These are phyloP conservation scores for Amblyornis subalaris DNA, from an alignment of 2,113 vertebrate species.

Conservation along the genomic window DNA sequence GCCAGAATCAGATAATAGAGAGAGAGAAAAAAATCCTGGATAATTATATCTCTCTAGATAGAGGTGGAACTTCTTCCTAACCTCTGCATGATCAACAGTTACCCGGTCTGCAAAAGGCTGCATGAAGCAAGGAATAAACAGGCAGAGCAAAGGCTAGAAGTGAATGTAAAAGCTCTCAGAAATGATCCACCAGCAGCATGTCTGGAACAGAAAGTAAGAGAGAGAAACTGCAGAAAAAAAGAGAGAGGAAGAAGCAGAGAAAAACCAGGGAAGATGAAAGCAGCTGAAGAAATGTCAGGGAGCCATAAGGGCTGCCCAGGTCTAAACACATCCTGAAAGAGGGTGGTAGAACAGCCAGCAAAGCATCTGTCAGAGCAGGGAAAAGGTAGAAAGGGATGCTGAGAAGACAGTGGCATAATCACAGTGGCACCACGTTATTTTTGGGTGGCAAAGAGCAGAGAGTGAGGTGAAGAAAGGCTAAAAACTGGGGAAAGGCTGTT, in stretches of 20 bases:
- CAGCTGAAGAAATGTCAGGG: not conserved
- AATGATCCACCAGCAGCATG: not conserved
- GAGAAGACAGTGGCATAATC: not conserved
- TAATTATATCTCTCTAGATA: not conserved
- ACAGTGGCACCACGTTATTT: not conserved
- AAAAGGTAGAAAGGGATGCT: not conserved
- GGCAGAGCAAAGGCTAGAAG: not conserved
- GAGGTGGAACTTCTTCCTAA: not conserved
- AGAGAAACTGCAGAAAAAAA: not conserved
- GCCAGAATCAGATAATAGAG: not conserved
- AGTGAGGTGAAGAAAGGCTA: fast-evolving
- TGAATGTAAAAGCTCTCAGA: not conserved
- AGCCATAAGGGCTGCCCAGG: not conserved
- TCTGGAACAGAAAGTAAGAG: not conserved
- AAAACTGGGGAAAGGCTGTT: not conserved
- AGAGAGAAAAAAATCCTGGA: not conserved
- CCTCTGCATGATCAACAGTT: not conserved
- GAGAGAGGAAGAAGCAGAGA: not conserved
- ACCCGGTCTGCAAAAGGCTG: not conserved
- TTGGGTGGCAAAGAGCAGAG: not conserved
- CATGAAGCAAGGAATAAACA: fast-evolving
- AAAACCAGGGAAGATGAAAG: not conserved
- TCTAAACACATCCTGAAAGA: not conserved
- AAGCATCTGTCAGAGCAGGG: not conserved
- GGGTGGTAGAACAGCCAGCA: not conserved